Conservation (phyloP, 2,888 invertebrate species). For the Platycheirus rosarum region DNA sequence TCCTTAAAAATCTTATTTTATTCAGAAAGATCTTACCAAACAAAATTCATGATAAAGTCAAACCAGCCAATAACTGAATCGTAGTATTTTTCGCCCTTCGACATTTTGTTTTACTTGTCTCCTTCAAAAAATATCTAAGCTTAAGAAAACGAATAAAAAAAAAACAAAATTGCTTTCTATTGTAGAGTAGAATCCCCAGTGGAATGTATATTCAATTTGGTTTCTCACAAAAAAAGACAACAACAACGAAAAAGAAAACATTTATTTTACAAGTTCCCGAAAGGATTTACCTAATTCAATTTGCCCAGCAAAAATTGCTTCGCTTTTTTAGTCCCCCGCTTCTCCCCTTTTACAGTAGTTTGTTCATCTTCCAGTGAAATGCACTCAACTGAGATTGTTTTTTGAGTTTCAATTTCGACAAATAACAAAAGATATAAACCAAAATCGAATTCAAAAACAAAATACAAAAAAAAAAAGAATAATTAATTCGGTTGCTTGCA, state of each 20-base stretch:
- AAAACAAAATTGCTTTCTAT: not conserved
- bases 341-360: too few species aligned
- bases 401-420: slow-evolving; percentile 35
- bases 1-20: too few species aligned
- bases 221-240: not conserved
- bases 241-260: slow-evolving; percentile 2
- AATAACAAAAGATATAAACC: slow-evolving; percentile 12
- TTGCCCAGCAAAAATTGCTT: slow-evolving; percentile 51
- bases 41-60: not conserved
- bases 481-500: slow-evolving; percentile 58
- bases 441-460: not conserved
- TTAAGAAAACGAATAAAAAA: not conserved
- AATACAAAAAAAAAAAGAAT: slow-evolving; percentile 43
- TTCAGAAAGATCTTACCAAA: too few species aligned
- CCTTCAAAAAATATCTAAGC: not conserved
- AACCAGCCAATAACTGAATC: not conserved
- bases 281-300: slow-evolving; percentile 61
- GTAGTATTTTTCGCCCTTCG: not conserved
- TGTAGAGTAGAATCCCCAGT: slow-evolving; percentile 36
- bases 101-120: slow-evolving; percentile 13
- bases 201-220: slow-evolving; percentile 39
- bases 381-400: slow-evolving; percentile 53
- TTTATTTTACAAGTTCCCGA: slow-evolving; percentile 38
- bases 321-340: too few species aligned
- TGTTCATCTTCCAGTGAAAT: too few species aligned